Evolutionary conservation across 2,888 invertebrate genomes (phyloP), one percentile per base, ranked within the genome.

Genomic region (Digitonthophagus gazella): DNA sequence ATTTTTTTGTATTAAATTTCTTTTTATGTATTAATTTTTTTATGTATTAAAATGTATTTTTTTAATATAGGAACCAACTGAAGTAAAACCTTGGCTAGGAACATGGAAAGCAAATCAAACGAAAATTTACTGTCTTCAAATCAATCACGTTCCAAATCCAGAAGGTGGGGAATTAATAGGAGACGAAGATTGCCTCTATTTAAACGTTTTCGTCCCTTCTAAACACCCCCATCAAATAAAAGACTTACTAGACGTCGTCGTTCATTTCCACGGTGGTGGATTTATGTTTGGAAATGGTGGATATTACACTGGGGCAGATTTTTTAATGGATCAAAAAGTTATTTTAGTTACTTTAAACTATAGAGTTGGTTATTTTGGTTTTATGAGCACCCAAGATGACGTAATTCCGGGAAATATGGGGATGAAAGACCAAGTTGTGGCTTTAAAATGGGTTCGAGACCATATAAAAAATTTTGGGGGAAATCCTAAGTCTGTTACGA

Each of bases 401-500:
- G 78, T 85, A 0, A 83, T 89, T 0, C 87, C 91, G 0, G 89
- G 89, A 2, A 91, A 91, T 78, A 86, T 86, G 74, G 91, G 91
- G 0, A 78, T 91, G 55, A 91, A 91, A 76, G 91, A 91, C 83
- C 91, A 91, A 80, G 84, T 84, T 19, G 83, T 88, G 73, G 91
- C 90, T 0, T 78, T 91, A 55, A 85, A 85, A 71, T 91, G 91
- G 91, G 81, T 90, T 0, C 85, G 86, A 67, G 79, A 85, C 58
- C 90, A 91, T 78, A 89, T 91, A 71, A 82, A 85, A 72, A 83
- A 83, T 78, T 91, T 91, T 74, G 89, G 89, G 1, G 91, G 91
- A 0, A 86, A 91, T 81, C 86, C 90, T 2, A 84, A 87, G 55
- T 87, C 87, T 71, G 84, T 91, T 18, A 88, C 90, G 0, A 77